Base-by-base conservation (phyloP, 1,140 invertebrate genomes). In the Plodia interpunctella region DNA sequence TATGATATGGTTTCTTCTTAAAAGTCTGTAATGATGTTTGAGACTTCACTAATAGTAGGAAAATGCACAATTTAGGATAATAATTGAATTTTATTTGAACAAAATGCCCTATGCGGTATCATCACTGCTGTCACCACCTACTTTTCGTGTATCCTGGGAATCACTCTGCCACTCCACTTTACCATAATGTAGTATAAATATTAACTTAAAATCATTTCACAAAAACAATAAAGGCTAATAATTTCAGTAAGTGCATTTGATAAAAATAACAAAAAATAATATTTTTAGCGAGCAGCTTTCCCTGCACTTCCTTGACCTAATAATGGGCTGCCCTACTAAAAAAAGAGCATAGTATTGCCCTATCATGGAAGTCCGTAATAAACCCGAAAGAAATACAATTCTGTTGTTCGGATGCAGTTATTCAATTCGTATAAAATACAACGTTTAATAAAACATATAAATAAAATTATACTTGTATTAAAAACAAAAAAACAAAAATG, bases 301-400 rank as follows among this genome's bases (percentile, higher is more conserved):
- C 66, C 74, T 79, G 84, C 82, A 86, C 82, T 87, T 87, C 77
- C 79, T 84, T 78, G 81, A 79, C 74, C 78, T 74, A 32, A 32
- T 32, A 9, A 6, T 5, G 71, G 61, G 69, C 62, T 63, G 76
- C 68, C 71, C 75, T 65, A 66, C 21, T 57, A 49, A 54, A 78
- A 44, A 74, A 53, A 28, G 38, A 65, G 61, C 56, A 28, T 38
- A 13, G 62, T 57, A 59, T 70, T 75, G 62, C 68, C 56, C n/a
- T n/a, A n/a, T n/a, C n/a, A n/a, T n/a, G n/a, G n/a, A n/a, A n/a
- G n/a, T n/a, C n/a, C n/a, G 6, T 25, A 25, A 55, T 49, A 30
- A 32, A 32, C 30, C 4, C 10, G 6, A 32, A 8, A 32, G 9
- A 10, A 1, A 32, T 32, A 1, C 30, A 5, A 32, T 32, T 32